Conservation (phyloP, 2,797 vertebrate genomes). For the Bradypus variegatus region DNA sequence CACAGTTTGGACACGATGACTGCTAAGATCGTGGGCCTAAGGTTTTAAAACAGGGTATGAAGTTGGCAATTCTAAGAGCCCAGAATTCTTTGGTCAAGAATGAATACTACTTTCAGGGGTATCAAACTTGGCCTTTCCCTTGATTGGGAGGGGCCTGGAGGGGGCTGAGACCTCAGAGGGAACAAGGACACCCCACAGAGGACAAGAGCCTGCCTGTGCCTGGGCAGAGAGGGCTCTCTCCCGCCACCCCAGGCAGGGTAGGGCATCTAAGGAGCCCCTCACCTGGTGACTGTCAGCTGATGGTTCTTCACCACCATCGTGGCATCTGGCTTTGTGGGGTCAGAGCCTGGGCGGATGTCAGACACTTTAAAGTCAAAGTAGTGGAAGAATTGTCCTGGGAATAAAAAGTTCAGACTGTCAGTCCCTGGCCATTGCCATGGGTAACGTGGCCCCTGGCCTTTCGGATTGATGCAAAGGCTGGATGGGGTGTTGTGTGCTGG, state of each 20-base stretch:
- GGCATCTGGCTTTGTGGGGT: slow-evolving; percentile 78
- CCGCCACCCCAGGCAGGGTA: background rate
- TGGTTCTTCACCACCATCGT: slow-evolving; percentile 85
- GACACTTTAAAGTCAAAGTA: slow-evolving; percentile 81
- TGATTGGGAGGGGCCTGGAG: background rate
- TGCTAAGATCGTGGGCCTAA: accelerated
- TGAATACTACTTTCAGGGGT: background rate
- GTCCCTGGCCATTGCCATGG: background rate
- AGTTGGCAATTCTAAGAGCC: background rate
- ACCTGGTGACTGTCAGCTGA: slow-evolving; percentile 86
- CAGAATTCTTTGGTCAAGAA: background rate
- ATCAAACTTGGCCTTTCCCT: background rate
- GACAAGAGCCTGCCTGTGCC: background rate
- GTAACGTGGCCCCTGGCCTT: background rate
- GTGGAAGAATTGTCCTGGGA: slow-evolving; percentile 86
- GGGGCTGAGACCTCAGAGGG: background rate
- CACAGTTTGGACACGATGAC: too few species aligned
- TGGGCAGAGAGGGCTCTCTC: background rate
- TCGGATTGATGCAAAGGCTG: background rate
- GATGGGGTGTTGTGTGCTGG: too few species aligned
- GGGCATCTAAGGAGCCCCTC: background rate
- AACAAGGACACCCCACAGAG: background rate
- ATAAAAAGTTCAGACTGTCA: slow-evolving; percentile 25
- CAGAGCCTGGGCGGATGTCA: slow-evolving; percentile 71
- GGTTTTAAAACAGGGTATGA: background rate